These are phyloP conservation scores for Brienomyrus longianalis DNA, from an alignment of 2,113 vertebrate species.

Conservation along the genomic window DNA sequence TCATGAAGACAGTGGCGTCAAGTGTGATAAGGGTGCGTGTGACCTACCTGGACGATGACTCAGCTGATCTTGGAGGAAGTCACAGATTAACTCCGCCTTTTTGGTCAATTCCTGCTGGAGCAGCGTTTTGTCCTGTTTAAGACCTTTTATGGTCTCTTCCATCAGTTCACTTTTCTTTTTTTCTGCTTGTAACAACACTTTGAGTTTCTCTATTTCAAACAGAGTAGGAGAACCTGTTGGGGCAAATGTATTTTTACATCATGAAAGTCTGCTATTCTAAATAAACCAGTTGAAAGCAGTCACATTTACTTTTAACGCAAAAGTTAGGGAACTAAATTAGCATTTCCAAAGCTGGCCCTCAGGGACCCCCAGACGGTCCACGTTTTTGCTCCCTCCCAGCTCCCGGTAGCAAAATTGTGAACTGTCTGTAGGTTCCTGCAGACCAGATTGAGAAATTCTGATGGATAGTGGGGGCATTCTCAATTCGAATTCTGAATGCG, in stretches of 20 bases:
- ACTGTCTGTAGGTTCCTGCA: not conserved
- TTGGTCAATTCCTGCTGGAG: slow-evolving; percentile 52
- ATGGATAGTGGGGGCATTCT: not conserved
- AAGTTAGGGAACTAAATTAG: not conserved
- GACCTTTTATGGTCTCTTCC: slow-evolving; percentile 45
- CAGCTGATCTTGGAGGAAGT: slow-evolving; percentile 54
- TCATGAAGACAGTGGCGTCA: not conserved
- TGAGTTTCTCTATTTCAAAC: slow-evolving; percentile 45
- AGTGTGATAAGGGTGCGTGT: not conserved
- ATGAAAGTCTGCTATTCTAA: not conserved
- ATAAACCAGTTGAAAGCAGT: not conserved
- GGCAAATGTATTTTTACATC: not conserved
- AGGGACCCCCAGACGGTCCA: not conserved
- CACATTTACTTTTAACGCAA: not conserved
- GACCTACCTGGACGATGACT: slow-evolving; percentile 38
- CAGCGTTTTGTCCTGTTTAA: slow-evolving; percentile 56
- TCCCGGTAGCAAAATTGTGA: too few relatives aligned
- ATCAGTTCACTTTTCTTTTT: slow-evolving; percentile 43
- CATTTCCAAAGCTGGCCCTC: not conserved
- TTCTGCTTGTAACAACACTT: slow-evolving; percentile 40
- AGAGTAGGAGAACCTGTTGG: slow-evolving; percentile 26
- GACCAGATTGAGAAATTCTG: not conserved
- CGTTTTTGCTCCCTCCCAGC: not conserved
- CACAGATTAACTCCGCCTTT: slow-evolving; percentile 53
- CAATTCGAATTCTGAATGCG: too few relatives aligned